Evolutionary conservation across 2,113 vertebrate genomes (phyloP), one percentile per base, ranked within the genome.

Genomic region (Gasterosteus nipponicus): DNA sequence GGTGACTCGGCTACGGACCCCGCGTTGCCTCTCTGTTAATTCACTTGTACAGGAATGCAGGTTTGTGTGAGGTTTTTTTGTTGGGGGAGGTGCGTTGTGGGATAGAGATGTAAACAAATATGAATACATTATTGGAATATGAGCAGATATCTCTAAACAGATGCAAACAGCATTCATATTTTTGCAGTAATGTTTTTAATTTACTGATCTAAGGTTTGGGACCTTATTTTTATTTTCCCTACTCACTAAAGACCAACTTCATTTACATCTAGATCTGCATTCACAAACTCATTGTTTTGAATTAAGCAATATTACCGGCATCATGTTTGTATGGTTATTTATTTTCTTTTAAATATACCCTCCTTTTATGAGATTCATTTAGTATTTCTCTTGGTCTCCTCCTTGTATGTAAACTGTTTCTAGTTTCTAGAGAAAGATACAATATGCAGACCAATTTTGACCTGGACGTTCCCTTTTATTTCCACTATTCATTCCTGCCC

Each of bases 1-100:
- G 46, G 54, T 66, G 65, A 77, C 69, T 86, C 74, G 26, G 75
- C 22, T 51, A 33, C 82, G 74, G 70, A 71, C 71, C 81, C 73
- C 69, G 56, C 69, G 71, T 54, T 62, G 71, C 16, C 68, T 74
- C 42, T 65, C 86, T 86, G 67, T 38, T 56, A 3, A 56, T 18
- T 72, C 59, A 41, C 2, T 41, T 62, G 22, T 44, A 19, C 35
- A 31, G 38, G 61, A 15, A 14, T 56, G 53, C 26, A 49, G 33
- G 26, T 12, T 19, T 53, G 31, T 42, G 39, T 35, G 33, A 16
- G 46, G 49, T 11, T 33, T 29, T 49, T 26, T 63, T 31, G 63
- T 22, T 11, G 18, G 33, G 46, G 14, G 9, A 15, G 19, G 26
- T 57, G 44, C 15, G 15, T 15, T 57, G 7, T 65, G 42, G 14